Base-by-base conservation (phyloP, 35 echinoderm and acorn worm species). In the Strongylocentrotus purpuratus region DNA sequence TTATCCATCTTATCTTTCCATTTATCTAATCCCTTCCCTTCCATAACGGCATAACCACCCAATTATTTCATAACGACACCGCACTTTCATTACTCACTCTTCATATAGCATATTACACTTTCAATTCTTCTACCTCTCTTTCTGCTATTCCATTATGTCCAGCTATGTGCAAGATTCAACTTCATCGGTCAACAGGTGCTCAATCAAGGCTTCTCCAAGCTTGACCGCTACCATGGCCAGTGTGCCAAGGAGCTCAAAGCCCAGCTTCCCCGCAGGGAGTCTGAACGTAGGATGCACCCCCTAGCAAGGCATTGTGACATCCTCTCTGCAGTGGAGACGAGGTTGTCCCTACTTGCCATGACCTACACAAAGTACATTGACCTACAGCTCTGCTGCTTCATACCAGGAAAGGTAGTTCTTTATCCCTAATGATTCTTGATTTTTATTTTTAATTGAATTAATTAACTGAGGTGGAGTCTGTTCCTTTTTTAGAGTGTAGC, bases 351-450 rank as follows among this genome's bases (percentile, higher is more conserved):
- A 33, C 92, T 99, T 61, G 96, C 97, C 5, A 99, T 99, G 98
- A 99, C 98, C 6, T 99, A 97, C 86, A 97, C 95, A 46, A 98
- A 99, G 91, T 99, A 99, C 85, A 97, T 98, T 59, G 96, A 99
- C 60, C 91, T 98, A 10, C 95, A 97, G 48, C 91, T 99, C 65
- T 98, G 98, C 70, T 99, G 98, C 86, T 99, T 99, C 91, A 99
- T 99, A 33, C 98, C 98, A 61, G 97, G 98, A 95, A 99, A 98
- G 98, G 98, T 99, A 60, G 96, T 86, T 78, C 18, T 25, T 55
- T 5, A 28, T 20, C 28, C 65, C 20, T 22, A 6, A 94, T 33
- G 85, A 33, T 22, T 22, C 10, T 96, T 45, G 31, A 59, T 31
- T 17, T 9, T 17, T 15, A n/a, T 33, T 28, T 20, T 65, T 65